Evolutionary conservation across 2,888 invertebrate species (phyloP).

Genomic region (Drosophila peninsularis): DNA sequence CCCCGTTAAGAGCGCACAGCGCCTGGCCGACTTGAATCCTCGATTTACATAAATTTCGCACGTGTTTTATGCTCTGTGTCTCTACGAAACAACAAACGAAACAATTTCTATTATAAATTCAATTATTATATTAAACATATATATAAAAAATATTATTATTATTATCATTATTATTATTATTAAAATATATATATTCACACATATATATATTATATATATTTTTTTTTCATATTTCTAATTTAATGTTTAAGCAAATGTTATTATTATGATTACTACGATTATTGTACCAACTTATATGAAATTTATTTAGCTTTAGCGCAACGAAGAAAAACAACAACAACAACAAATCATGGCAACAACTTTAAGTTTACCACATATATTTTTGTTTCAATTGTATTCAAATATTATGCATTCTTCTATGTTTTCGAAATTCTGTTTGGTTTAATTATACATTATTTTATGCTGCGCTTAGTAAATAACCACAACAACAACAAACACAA

Average conservation of each 20-base stretch:
- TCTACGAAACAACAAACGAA: slow-evolving; percentile 58
- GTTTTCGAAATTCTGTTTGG: slow-evolving; percentile 24
- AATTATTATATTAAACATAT: slow-evolving; percentile 33
- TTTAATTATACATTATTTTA: neutral
- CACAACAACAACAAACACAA: slow-evolving; percentile 25
- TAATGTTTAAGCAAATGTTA: slow-evolving; percentile 70
- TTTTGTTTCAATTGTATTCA: slow-evolving; percentile 44
- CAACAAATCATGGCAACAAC: slow-evolving; percentile 69
- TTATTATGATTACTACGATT: slow-evolving; percentile 65
- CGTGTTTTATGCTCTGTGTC: slow-evolving; percentile 54
- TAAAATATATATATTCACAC: neutral
- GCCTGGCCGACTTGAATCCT: slow-evolving; percentile 6
- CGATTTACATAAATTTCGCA: neutral
- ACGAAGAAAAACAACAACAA: slow-evolving; percentile 59
- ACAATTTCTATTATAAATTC: slow-evolving; percentile 31
- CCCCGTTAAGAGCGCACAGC: slow-evolving; percentile 24
- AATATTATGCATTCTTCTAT: slow-evolving; percentile 40
- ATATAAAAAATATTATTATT: slow-evolving; percentile 24
- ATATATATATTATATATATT: slow-evolving; percentile 11
- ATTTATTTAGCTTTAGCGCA: slow-evolving; percentile 79
- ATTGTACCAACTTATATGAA: slow-evolving; percentile 75
- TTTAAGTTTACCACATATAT: slow-evolving; percentile 43
- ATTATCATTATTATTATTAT: neutral
- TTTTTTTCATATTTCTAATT: slow-evolving; percentile 57
- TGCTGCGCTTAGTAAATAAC: slow-evolving; percentile 41